Conservation (phyloP, 1,140 invertebrate species). For the Nebria ingens region DNA sequence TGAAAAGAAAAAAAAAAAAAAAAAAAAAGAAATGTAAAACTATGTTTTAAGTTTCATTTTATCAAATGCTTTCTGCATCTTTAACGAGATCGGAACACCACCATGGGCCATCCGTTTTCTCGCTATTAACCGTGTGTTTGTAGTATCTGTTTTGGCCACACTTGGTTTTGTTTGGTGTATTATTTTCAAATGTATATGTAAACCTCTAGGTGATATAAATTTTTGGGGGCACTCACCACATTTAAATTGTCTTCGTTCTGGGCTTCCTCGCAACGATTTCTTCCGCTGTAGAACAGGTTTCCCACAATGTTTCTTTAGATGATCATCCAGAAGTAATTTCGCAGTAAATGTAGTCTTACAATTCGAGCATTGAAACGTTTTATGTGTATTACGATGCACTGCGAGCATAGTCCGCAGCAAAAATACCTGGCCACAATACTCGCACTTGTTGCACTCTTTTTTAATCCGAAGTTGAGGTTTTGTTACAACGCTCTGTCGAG, state of each 20-base stretch:
- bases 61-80: slow-evolving; percentile 3
- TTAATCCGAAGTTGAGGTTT: too few relatives aligned
- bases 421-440: neutral
- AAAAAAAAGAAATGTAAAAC: too few relatives aligned
- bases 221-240: neutral
- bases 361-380: neutral
- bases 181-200: neutral
- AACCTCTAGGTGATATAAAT: neutral
- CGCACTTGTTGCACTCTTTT: neutral
- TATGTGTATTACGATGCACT: neutral
- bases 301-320: neutral
- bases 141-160: neutral
- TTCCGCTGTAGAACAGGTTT: neutral
- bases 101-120: neutral
- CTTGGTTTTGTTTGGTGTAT: neutral
- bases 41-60: neutral
- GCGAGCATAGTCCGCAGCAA: neutral
- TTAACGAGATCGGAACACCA: neutral
- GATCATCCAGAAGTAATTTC: neutral
- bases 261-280: neutral
- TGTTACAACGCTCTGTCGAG: neutral
- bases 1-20: too few relatives aligned
- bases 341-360: slow-evolving; percentile 1
- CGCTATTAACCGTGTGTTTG: neutral
- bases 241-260: too few relatives aligned